Base-by-base conservation (phyloP, 2,797 vertebrate genomes). In the Urophycis tenuis region DNA sequence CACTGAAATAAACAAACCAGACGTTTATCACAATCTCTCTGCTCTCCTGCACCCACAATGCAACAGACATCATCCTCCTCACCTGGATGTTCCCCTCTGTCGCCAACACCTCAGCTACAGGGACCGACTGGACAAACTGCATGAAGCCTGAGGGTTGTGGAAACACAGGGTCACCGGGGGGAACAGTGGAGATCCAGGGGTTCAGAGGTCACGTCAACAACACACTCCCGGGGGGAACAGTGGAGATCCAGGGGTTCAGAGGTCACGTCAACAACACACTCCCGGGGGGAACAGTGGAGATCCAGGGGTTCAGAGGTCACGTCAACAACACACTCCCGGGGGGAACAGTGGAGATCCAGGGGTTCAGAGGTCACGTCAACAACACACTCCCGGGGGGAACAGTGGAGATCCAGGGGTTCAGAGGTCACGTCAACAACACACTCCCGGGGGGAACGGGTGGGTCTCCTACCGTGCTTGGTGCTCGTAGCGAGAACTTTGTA, bases 11-110 rank as follows among this genome's bases (percentile, higher is more conserved):
- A 29, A 45, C 30, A 11, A 53, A 74, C 6, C 22, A 34, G 33
- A 36, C 17, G 31, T 5, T 34, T 19, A 12, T 12, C 15, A 15
- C 25, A 3, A 22, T 53, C 53, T 60, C 25, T 72, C 35, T 11
- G 1, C 5, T 25, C 39, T 41, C 14, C 39, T 14, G 11, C 39
- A 9, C 14, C 39, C 12, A 3, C 39, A 9, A n/a, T 25, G 53
- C 45, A 6, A n/a, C 11, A 60, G 53, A 25, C 29, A 45, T 29
- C n/a, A n/a, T n/a, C n/a, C n/a, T 7, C 8, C 81, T 84, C 85
- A 97, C 97, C 96, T 99, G 97, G 91, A 99, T 99, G 83, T 96
- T 98, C 72, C 97, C 97, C 89, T 99, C 97, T 22, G 97, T 98
- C 29, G 96, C 97, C 76, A 99, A 93, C 77, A 99, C 97, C 86